These are phyloP conservation scores for Ranitomeya variabilis DNA, from an alignment of 2,113 vertebrate species.

Conservation along the genomic window DNA sequence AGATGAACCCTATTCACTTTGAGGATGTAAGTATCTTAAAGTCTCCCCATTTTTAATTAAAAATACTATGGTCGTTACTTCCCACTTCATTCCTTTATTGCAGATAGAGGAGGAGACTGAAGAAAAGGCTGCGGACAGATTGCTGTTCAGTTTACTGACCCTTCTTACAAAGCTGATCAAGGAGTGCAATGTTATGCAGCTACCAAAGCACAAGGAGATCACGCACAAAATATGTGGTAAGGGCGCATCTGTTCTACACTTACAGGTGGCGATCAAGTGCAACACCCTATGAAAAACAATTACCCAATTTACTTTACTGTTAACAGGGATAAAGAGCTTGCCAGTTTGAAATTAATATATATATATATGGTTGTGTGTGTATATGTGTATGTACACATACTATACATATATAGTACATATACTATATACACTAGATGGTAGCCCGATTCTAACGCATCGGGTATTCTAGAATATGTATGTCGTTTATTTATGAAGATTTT, in stretches of 20 bases:
- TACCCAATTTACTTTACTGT: too few relatives aligned
- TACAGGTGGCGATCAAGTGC: background rate
- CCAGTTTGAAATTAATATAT: too few relatives aligned
- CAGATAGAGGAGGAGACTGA: constrained; percentile 86
- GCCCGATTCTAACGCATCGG: too few relatives aligned
- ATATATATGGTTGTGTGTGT: too few relatives aligned
- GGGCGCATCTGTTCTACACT: constrained; percentile 53
- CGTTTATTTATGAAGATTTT: too few relatives aligned
- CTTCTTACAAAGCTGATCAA: constrained; percentile 87
- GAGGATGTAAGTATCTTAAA: constrained; percentile 78
- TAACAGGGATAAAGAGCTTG: too few relatives aligned
- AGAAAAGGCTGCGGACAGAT: constrained; percentile 87
- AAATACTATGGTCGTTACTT: too few relatives aligned
- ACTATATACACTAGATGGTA: too few relatives aligned
- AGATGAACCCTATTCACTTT: constrained; percentile 80
- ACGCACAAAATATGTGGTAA: constrained; percentile 84
- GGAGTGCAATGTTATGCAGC: constrained; percentile 80
- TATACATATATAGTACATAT: too few relatives aligned
- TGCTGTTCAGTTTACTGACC: constrained; percentile 87
- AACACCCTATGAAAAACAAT: background rate
- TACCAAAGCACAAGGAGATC: constrained; percentile 73
- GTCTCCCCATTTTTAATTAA: background rate
- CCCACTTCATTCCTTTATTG: constrained; percentile 13
- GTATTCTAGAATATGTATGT: too few relatives aligned
- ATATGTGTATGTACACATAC: too few relatives aligned